Percentiles rank a stretch among this genome's conserved stretches.
Evolutionary conservation across 2,113 vertebrate species (phyloP).

Genomic region (Globicephala melas): DNA sequence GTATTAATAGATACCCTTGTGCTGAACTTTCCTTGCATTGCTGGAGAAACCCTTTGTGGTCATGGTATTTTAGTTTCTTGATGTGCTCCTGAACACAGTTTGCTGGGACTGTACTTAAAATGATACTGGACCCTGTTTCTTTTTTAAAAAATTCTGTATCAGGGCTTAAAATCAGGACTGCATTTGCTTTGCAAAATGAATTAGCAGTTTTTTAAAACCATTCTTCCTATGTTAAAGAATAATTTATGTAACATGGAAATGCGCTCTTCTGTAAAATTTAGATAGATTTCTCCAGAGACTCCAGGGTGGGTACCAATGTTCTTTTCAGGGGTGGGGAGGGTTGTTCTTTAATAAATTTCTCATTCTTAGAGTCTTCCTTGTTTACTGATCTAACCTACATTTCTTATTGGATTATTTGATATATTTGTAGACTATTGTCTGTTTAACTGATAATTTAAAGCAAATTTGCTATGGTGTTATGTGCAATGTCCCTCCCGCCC

Average conservation of each 20-base stretch:
- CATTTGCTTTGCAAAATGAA: slow-evolving; percentile 71
- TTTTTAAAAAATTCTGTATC: background rate
- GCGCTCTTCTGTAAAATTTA: slow-evolving; percentile 62
- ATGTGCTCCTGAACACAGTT: background rate
- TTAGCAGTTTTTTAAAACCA: slow-evolving; percentile 28
- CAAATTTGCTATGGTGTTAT: slow-evolving; percentile 5
- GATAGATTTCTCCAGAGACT: slow-evolving; percentile 56
- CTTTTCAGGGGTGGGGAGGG: background rate
- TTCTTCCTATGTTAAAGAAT: slow-evolving; percentile 58
- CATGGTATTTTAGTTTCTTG: slow-evolving; percentile 24
- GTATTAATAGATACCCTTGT: slow-evolving; percentile 59
- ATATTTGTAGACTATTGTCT: slow-evolving; percentile 33
- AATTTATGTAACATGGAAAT: slow-evolving; percentile 64
- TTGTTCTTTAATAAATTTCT: background rate
- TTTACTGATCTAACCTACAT: background rate
- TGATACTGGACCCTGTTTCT: slow-evolving; percentile 41
- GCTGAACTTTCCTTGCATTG: slow-evolving; percentile 49
- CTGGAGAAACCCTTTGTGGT: slow-evolving; percentile 41
- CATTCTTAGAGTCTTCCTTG: background rate
- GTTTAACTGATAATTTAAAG: slow-evolving; percentile 62
- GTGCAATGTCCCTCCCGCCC: background rate
- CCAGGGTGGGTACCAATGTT: background rate
- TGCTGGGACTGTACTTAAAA: slow-evolving; percentile 11
- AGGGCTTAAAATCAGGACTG: slow-evolving; percentile 51
- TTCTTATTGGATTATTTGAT: slow-evolving; percentile 27